phyloP scores from a whole-genome alignment of 2,888 invertebrate genomes.

The Lithophane semibrunnea region DNA sequence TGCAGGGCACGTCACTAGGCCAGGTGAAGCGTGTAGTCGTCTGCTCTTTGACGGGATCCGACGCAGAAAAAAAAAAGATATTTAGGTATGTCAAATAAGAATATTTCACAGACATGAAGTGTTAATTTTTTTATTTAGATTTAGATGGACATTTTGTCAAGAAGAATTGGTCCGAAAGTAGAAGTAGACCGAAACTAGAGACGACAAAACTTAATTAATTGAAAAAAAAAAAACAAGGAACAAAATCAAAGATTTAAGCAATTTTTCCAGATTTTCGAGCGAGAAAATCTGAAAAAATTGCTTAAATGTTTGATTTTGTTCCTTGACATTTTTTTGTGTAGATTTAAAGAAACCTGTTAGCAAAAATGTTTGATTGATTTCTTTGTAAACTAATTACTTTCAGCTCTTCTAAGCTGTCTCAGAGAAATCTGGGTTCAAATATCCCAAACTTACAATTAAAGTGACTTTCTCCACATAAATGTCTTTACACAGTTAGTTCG shows the following conservation, averaged over 20 bases:
- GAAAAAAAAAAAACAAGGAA: no score
- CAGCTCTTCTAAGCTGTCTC: neutral
- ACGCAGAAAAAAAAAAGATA: constrained; percentile 63
- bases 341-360: neutral
- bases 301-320: neutral
- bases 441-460: neutral
- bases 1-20: constrained; percentile 76
- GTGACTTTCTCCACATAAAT: neutral
- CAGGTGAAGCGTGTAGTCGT: constrained; percentile 86
- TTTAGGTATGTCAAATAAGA: constrained; percentile 51
- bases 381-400: neutral
- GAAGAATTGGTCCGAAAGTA: constrained; percentile 1
- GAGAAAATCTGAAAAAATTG: neutral
- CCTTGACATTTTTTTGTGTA: neutral
- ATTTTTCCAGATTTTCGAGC: no score
- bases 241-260: no score
- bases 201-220: neutral
- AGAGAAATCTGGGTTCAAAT: neutral
- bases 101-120: constrained; percentile 28
- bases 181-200: neutral
- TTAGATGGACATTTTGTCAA: neutral
- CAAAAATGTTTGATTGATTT: neutral
- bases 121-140: constrained; percentile 2
- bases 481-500: neutral
- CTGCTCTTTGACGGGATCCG: constrained; percentile 73